Percentiles rank a stretch among this genome's conserved stretches.
Evolutionary conservation across 30 jellyfish, hydroid and myxozoan species (phyloP).

Genomic region (Sanderia malayensis): DNA sequence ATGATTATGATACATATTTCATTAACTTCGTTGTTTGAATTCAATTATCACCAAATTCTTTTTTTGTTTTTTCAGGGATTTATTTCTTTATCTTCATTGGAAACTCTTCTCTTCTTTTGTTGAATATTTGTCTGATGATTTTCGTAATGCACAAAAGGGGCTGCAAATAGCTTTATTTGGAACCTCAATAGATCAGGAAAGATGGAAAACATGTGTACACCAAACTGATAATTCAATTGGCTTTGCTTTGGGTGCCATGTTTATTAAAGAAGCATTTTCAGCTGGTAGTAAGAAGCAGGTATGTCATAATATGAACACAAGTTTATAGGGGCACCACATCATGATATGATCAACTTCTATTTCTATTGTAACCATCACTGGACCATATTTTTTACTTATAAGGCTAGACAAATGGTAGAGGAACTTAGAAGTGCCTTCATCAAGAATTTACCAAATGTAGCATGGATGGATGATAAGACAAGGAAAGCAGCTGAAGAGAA

Average conservation of each 20-base stretch:
- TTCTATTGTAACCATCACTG: too few relatives aligned
- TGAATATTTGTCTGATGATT: constrained; percentile 67
- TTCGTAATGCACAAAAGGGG: constrained; percentile 46
- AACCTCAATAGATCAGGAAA: constrained; percentile 37
- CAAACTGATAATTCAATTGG: constrained; percentile 68
- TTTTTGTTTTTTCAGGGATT: constrained; percentile 26
- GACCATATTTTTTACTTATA: too few relatives aligned
- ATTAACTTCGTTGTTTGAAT: too few relatives aligned
- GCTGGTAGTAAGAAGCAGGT: constrained; percentile 71
- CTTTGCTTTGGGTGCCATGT: constrained; percentile 82
- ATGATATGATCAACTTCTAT: too few relatives aligned
- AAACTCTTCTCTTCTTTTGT: constrained; percentile 27
- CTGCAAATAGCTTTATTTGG: constrained; percentile 68
- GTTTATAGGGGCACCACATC: too few relatives aligned
- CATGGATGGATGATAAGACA: constrained; percentile 91
- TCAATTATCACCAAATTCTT: background rate
- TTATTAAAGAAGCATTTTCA: constrained; percentile 67
- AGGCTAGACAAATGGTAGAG: constrained; percentile 78
- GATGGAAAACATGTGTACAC: constrained; percentile 79
- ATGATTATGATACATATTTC: too few relatives aligned
- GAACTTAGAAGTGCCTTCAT: constrained; percentile 70
- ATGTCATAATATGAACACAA: too few relatives aligned
- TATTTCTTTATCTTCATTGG: constrained; percentile 57
- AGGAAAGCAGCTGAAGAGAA: constrained; percentile 71
- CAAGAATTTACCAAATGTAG: constrained; percentile 30